Evolutionary conservation across 2,797 vertebrate species (phyloP), one percentile per base, ranked within the genome.

Genomic region (Sebastes iracundus): DNA sequence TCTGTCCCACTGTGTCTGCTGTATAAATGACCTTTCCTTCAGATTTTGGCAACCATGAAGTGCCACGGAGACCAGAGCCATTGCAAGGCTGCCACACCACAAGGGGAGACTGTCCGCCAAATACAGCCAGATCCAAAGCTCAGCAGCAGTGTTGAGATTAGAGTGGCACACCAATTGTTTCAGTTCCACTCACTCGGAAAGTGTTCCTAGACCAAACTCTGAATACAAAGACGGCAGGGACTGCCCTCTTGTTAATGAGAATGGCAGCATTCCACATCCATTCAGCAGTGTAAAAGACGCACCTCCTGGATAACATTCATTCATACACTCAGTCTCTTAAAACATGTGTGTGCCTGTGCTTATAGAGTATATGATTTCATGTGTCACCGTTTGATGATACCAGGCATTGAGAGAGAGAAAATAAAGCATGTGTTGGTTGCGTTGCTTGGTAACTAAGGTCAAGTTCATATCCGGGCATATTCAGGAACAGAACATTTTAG

Each of bases 1-100:
- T 72, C 74, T 73, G 81, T 73, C 83, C 76, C 74, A 68, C 81
- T 79, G 82, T 85, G 81, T 83, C 77, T 72, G 78, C 85, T 38
- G 86, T 85, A 89, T 88, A 89, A 93, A 89, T 89, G 90, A 93
- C 92, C 90, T 90, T 93, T 92, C 78, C 78, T 77, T 89, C 77
- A 56, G 63, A 80, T 84, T 88, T 83, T 92, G 87, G 89, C 91
- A 90, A 80, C 77, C 83, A 79, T 68, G 63, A 88, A 83, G 88
- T 76, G 84, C 87, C 85, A 88, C 75, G 35, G 88, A 90, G 84
- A 91, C 87, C 72, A 46, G 83, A 79, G 88, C 83, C 82, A 83
- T 80, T 60, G 86, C 84, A 7, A 82, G 81, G 71, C 80, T 81
- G 85, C 83, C 87, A 88, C 88, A 77, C 86, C 76, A 87, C 87